A percentile compares a stretch with the other conserved stretches of the same genome.
Conservation (phyloP, 2,113 vertebrate species). For the Barbus barbus region DNA sequence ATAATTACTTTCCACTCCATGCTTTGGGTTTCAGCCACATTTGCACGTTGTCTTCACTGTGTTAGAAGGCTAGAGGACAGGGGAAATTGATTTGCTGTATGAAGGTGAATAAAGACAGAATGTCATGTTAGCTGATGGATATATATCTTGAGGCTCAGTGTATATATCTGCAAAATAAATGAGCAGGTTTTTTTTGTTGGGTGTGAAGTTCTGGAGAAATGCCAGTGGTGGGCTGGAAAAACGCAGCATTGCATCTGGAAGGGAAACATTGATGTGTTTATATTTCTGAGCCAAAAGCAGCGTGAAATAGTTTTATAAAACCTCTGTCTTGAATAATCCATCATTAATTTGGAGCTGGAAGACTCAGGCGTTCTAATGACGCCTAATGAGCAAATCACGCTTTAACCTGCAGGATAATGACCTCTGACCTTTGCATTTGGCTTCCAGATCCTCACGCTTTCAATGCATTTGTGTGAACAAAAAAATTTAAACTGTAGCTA, state of each 20-base stretch:
- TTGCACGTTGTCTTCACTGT: constrained; percentile 14
- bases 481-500: neutral
- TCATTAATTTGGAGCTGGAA: constrained; percentile 14
- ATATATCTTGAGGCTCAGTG: constrained; percentile 28
- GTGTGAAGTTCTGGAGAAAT: constrained; percentile 34
- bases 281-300: constrained; percentile 36
- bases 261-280: constrained; percentile 13
- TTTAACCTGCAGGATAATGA: neutral
- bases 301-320: constrained; percentile 13
- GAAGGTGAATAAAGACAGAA: constrained; percentile 28
- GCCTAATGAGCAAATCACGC: neutral
- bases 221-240: constrained; percentile 28
- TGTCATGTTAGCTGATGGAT: constrained; percentile 35
- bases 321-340: neutral
- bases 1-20: constrained; percentile 36
- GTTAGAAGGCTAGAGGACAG: constrained; percentile 33
- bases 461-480: neutral
- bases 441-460: neutral
- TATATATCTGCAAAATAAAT: constrained; percentile 35
- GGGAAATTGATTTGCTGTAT: constrained; percentile 42
- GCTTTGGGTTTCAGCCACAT: constrained; percentile 34
- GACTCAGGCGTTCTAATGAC: neutral
- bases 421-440: neutral
- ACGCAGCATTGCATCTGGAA: constrained; percentile 16
- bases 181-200: constrained; percentile 25